phyloP scores from a whole-genome alignment of 2,888 invertebrate species.

The Caenorhabditis doughertyi region DNA sequence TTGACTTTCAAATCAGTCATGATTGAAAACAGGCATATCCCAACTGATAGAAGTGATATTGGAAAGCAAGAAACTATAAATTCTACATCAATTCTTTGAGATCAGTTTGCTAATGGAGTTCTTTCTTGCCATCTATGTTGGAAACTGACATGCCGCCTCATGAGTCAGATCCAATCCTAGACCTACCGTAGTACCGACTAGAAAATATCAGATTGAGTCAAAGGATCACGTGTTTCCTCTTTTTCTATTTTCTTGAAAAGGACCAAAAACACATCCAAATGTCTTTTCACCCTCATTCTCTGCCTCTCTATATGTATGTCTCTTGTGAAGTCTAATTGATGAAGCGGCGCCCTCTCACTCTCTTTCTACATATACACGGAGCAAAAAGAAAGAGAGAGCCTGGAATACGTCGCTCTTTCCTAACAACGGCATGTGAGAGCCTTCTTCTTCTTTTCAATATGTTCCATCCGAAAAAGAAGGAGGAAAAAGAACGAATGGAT shows the following conservation, averaged over 20 bases:
- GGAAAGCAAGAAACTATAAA: too few species aligned
- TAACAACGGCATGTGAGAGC: slow-evolving; percentile 13
- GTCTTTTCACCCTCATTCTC: slow-evolving; percentile 8
- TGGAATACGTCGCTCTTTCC: background rate
- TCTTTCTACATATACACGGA: background rate
- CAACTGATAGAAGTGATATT: too few species aligned
- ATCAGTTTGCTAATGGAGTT: too few species aligned
- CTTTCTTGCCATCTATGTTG: too few species aligned
- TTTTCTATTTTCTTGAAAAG: background rate
- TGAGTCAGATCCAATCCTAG: too few species aligned
- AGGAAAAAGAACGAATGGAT: slow-evolving; percentile 13
- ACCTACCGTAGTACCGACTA: background rate
- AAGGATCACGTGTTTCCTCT: slow-evolving; percentile 15
- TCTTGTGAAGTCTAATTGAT: slow-evolving; percentile 39
- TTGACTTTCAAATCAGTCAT: too few species aligned
- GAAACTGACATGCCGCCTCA: too few species aligned
- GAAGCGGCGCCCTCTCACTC: slow-evolving; percentile 17
- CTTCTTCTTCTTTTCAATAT: slow-evolving; percentile 1
- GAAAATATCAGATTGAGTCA: slow-evolving; percentile 22
- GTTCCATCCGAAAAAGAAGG: slow-evolving; percentile 26
- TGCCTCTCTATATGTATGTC: background rate
- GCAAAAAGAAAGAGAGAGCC: background rate
- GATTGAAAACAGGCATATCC: too few species aligned
- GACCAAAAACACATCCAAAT: background rate
- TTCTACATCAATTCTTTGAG: too few species aligned